phyloP scores from a whole-genome alignment of 2,888 invertebrate species.

The Aphodius granarius region DNA sequence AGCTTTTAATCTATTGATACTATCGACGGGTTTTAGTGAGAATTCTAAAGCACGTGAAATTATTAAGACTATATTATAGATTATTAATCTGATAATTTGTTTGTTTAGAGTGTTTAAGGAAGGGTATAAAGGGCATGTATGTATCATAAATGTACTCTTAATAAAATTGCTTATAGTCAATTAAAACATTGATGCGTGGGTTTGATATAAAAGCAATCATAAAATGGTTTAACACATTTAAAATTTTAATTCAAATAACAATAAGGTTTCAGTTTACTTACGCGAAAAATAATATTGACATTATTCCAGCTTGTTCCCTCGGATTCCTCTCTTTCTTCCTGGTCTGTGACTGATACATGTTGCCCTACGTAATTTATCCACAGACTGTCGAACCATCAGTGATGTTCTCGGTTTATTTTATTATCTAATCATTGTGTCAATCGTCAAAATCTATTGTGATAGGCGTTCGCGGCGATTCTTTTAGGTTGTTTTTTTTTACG shows the following conservation, averaged over 20 bases:
- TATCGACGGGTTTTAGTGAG: neutral
- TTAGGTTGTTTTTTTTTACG: neutral
- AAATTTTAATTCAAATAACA: conserved; percentile 60
- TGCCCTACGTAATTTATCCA: neutral
- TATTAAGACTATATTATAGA: neutral
- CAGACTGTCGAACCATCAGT: neutral
- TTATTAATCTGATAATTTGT: neutral
- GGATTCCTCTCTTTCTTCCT: conserved; percentile 29
- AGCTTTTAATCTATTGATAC: conserved; percentile 3
- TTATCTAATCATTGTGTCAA: conserved; percentile 23
- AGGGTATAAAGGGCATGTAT: neutral
- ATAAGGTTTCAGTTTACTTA: conserved; percentile 24
- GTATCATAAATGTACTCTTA: too few species aligned
- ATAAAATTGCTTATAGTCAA: too few species aligned
- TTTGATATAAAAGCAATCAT: too few species aligned
- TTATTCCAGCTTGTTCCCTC: conserved; percentile 28
- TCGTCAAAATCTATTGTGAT: conserved; percentile 7
- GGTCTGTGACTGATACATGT: conserved; percentile 22
- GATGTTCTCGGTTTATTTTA: neutral
- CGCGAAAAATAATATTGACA: conserved; percentile 31
- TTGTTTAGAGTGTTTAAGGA: neutral
- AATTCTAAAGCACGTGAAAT: neutral
- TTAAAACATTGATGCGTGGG: too few species aligned
- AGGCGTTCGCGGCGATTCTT: neutral
- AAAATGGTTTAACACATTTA: too few species aligned